Base-by-base conservation (phyloP, 2,113 vertebrate genomes). In the Tauraco erythrolophus region DNA sequence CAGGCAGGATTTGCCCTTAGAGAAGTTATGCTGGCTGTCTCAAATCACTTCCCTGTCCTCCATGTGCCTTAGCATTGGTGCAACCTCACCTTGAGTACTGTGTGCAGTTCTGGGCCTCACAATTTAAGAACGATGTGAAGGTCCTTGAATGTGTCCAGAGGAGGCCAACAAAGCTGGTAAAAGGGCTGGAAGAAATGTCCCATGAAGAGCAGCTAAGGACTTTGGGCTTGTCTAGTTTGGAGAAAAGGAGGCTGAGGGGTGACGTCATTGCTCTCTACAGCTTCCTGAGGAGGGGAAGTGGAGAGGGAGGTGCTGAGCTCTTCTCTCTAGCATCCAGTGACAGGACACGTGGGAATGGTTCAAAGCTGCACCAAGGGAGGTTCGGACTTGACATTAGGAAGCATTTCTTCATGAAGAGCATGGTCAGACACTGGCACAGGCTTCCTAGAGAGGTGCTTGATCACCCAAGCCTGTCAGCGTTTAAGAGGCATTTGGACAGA, bases 81-180 rank as follows among this genome's bases (percentile, higher is more conserved):
- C 16, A 13, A 19, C 43, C n/a, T 50, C 54, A 50, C 23, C 18
- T 70, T 41, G 35, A 61, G 31, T 19, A 37, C 15, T 37, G 9
- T 28, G 15, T 51, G 62, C 35, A 58, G 12, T 35, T 66, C 11
- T 2, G 41, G 19, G 43, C n/a, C 60, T 15, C 35, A 30, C 53
- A 58, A 24, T 30, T 66, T 86, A 23, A 35, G n/a, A 57, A 75
- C 19, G 51, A 86, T 57, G 19, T 35, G 11, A n/a, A 43, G 19
- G n/a, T 46, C 14, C 18, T 46, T 2, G 0, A 64, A 80, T 7
- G 9, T 3, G 0, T 48, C 15, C 41, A 30, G 27, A 78, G 31
- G 43, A 66, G 17, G 16, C 6, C 12, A 62, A 62, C 16, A 33
- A 64, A 80, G 41, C 15, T n/a, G 19, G 30, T 56, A 43, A 43